Evolutionary conservation across 2,888 invertebrate species (phyloP).

Genomic region (Chaitophorus viminalis): DNA sequence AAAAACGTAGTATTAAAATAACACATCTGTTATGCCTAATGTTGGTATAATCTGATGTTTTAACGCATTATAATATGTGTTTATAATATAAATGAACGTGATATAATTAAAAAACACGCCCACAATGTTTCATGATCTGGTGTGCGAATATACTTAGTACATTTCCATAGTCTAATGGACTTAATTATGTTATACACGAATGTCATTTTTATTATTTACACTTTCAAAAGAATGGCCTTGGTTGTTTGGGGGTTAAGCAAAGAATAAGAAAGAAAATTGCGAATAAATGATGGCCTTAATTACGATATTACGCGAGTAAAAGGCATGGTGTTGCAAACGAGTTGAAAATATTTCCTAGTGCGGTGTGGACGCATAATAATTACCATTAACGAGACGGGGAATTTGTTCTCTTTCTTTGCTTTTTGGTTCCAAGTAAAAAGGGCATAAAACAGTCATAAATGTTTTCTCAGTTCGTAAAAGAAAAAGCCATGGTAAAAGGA

Average conservation of each 20-base stretch:
- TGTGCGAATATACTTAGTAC: not conserved
- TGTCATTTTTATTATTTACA: not conserved
- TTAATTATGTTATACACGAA: not conserved
- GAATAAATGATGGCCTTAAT: constrained; percentile 29
- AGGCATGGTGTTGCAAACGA: not conserved
- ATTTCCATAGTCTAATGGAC: constrained; percentile 8
- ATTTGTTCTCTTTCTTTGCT: not conserved
- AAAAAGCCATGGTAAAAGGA: not conserved
- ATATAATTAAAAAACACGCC: not conserved
- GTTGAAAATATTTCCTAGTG: constrained; percentile 28
- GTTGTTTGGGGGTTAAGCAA: not conserved
- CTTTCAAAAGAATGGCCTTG: not conserved
- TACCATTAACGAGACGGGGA: constrained; percentile 41
- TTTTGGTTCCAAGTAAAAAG: constrained; percentile 1
- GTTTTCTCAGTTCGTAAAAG: constrained; percentile 15
- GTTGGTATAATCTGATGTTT: not conserved
- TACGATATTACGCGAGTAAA: constrained; percentile 37
- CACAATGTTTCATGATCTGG: not conserved
- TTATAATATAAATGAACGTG: not conserved
- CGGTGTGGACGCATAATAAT: constrained; percentile 3
- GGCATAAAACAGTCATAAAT: constrained; percentile 18
- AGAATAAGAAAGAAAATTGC: constrained; percentile 32
- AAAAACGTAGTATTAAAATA: not conserved
- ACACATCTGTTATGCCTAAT: not conserved
- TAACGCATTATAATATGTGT: not conserved